Base-by-base conservation (phyloP, 2,113 vertebrate species). In the Oostethus manadensis region DNA sequence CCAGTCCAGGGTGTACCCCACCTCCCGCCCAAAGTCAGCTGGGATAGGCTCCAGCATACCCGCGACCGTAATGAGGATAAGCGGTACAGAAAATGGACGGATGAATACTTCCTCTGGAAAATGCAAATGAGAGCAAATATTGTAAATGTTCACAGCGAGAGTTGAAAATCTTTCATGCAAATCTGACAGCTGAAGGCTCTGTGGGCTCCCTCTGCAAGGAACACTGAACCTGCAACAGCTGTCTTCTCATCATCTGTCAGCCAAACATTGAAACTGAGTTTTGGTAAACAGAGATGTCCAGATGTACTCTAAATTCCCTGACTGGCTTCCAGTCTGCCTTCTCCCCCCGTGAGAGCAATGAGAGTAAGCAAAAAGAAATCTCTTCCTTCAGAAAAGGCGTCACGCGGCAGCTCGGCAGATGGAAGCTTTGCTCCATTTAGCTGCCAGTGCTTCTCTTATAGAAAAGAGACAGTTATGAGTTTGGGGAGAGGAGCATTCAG, bases 361-460 rank as follows among this genome's bases (percentile, higher is more conserved):
- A 78, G 43, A n/a, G 2, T 73, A 74, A 61, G 70, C 60, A 58
- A 76, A 60, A 67, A 67, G 64, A 78, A 78, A 76, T 51, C 56
- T 6, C 42, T 26, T 58, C 17, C 62, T 83, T 26, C 60, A 70
- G 70, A 74, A 78, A 78, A 29, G 35, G 29, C 51, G 70, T 51
- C 45, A 58, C 69, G 18, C 50, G 50, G 20, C 42, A 60, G 62
- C n/a, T 3, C 55, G 70, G 60, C 86, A 86, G 85, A 87, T 86
- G 86, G 88, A 73, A 61, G 66, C 75, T 62, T 68, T 35, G 81
- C 80, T 83, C 77, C 76, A 85, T 87, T 84, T 86, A 76, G 78
- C 67, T 62, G 71, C 67, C 68, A 70, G 69, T 80, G 62, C 62
- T 75, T 74, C 73, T 64, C 70, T 71, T 70, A 72, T 29, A 70